Base-by-base conservation (phyloP, 1,140 invertebrate genomes). In the Harlomillsia oculata region DNA sequence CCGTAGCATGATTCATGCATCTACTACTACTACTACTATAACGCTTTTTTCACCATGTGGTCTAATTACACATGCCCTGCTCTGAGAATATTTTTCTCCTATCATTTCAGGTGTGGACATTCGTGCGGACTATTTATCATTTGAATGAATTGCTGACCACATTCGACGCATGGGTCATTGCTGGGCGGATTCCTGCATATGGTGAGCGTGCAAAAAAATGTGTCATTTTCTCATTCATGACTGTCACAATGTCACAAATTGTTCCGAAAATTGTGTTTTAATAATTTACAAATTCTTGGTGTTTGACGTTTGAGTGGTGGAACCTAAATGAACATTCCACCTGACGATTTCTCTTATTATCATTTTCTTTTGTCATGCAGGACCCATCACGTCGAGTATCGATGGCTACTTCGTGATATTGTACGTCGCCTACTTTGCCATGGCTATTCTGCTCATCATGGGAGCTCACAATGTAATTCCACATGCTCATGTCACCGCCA, bases 91-190 rank as follows among this genome's bases (percentile, higher is more conserved):
- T 43, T 43, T 43, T 9, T 28, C 51, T 40, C 51, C 26, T 8
- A n/a, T n/a, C n/a, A n/a, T 44, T 57, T 23, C 43, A 59, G 57
- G 45, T 59, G 23, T 59, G 57, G 57, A 53, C 57, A 48, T 59
- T 59, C 50, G 32, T 59, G 28, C 44, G 57, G 34, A 59, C 57
- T 26, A 59, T 59, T 54, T 59, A 59, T 44, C 57, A 59, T 50
- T 44, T 54, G 57, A 59, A 59, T 50, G 57, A 59, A 49, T 36
- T 59, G 28, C 57, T 59, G 29, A 59, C 57, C 40, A 59, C 57
- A 39, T 53, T 59, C 49, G 57, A 59, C 43, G 32, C 51, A 36
- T 59, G 57, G 57, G 45, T 59, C 44, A 51, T 45, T 32, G 57
- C 50, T 52, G 57, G 57, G 25, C 39, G 50, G 34, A 59, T 59